Base-by-base conservation (phyloP, 1,140 invertebrate species). In the Matsumurasca onukii region DNA sequence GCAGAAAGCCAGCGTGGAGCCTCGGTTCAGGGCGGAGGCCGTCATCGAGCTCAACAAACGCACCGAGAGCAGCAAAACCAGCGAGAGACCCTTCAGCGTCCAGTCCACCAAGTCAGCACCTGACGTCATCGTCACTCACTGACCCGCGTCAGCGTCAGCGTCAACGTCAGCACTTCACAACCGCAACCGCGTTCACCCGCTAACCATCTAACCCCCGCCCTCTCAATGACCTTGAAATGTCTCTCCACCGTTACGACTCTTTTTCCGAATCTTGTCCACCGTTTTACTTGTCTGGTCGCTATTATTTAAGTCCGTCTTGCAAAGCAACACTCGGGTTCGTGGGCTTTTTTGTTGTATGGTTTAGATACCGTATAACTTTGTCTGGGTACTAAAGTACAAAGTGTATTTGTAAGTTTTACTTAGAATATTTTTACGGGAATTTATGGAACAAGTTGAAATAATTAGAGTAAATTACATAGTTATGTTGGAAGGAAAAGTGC, bases 81-180 rank as follows among this genome's bases (percentile, higher is more conserved):
- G 67, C 27, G 61, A 55, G 2, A 52, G 88, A 15, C 88, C 88
- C 0, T 89, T 89, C 77, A 91, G 89, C 77, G 86, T 88, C 57
- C 88, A 91, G 70, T 91, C 90, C 15, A 90, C 89, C 5, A 92
- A 93, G 76, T 93, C 91, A 59, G 92, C 92, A 0, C 92, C 92
- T 24, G 92, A 94, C 77, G 91, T 94, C 64, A 92, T 94, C 72
- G 89, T 90, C 73, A 90, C 89, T 20, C 89, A 91, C 86, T 91
- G 88, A 91, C 86, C 84, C 75, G n/a, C n/a, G n/a, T n/a, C 77
- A 79, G 76, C 49, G 24, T 22, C n/a, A 51, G n/a, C 3, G 34
- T 45, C 34, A 45, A 12, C 34, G 17, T 45, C 9, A 45, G 9
- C 34, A 45, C 34, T 12, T 45, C 34, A 45, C 9, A 45, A 45